These are phyloP conservation scores for Calyptommatus sinebrachiatus DNA, from an alignment of 2,113 vertebrate species.

Conservation along the genomic window DNA sequence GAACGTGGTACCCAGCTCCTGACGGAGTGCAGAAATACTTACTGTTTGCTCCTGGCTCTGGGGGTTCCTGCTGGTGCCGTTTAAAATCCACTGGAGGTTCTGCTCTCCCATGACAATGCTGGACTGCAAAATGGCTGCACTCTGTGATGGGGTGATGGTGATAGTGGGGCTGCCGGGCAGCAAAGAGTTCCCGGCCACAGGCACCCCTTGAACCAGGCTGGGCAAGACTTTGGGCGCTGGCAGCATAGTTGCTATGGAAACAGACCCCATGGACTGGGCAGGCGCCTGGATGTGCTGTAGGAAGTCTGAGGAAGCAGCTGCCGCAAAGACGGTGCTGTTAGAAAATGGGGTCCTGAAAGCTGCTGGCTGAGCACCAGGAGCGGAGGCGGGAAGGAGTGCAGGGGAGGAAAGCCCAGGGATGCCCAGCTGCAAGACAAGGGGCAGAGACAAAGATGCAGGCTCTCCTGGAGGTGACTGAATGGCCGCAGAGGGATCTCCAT, in stretches of 20 bases:
- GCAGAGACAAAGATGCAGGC: constrained; percentile 75
- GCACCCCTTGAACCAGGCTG: constrained; percentile 82
- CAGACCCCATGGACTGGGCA: constrained; percentile 62
- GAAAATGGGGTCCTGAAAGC: constrained; percentile 74
- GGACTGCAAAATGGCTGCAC: constrained; percentile 85
- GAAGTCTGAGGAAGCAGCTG: constrained; percentile 77
- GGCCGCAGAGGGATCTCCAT: constrained; percentile 68
- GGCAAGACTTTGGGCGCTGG: constrained; percentile 75
- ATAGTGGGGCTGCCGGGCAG: constrained; percentile 75
- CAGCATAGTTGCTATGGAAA: constrained; percentile 52
- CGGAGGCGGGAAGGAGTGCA: constrained; percentile 64
- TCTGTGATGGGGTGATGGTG: constrained; percentile 80
- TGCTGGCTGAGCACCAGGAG: constrained; percentile 71
- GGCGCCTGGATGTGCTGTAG: constrained; percentile 72
- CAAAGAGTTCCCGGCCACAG: constrained; percentile 78
- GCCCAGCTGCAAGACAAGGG: constrained; percentile 76
- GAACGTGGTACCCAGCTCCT: too few relatives aligned
- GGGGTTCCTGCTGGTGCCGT: constrained; percentile 83
- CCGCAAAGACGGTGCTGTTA: constrained; percentile 79
- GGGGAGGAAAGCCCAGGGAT: constrained; percentile 73
- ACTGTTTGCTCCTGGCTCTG: constrained; percentile 89
- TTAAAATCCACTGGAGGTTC: constrained; percentile 97
- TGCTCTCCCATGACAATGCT: constrained; percentile 94
- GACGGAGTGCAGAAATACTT: constrained; percentile 53
- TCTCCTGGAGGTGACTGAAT: constrained; percentile 69